Evolutionary conservation across 35 echinoderm and acorn worm species (phyloP).

Genomic region (Ptychodera flava): DNA sequence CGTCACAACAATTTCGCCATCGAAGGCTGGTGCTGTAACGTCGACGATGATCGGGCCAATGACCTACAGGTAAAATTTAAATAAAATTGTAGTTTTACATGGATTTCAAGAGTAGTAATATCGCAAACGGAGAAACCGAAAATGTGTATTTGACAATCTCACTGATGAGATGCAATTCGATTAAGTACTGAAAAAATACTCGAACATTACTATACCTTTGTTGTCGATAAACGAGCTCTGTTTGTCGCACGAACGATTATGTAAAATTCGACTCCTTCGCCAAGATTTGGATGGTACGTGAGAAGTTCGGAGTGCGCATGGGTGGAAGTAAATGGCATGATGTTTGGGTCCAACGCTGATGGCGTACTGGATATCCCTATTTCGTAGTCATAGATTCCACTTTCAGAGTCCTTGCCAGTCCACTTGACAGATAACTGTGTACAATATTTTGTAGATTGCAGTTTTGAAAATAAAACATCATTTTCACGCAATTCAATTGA

Average conservation of each 20-base stretch:
- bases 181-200: neutral
- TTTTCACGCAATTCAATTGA: too few relatives aligned
- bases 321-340: constrained; percentile 29
- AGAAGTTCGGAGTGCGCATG: constrained; percentile 13
- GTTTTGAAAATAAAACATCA: too few relatives aligned
- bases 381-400: constrained; percentile 9
- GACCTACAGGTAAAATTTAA: neutral
- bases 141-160: neutral
- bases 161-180: neutral
- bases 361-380: constrained; percentile 20
- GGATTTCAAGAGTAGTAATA: too few relatives aligned
- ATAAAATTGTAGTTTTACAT: too few relatives aligned
- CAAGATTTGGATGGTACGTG: constrained; percentile 37
- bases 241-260: constrained; percentile 20
- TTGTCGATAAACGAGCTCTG: constrained; percentile 15
- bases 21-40: constrained; percentile 20
- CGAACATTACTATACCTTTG: constrained; percentile 7
- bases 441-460: too few relatives aligned
- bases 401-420: constrained; percentile 15
- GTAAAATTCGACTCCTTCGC: constrained; percentile 21
- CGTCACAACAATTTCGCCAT: neutral
- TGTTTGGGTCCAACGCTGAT: constrained; percentile 14
- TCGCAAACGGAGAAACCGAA: neutral
- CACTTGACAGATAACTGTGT: constrained; percentile 15
- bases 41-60: constrained; percentile 43